Base-by-base conservation (phyloP, 2,113 vertebrate genomes). In the Sander vitreus region DNA sequence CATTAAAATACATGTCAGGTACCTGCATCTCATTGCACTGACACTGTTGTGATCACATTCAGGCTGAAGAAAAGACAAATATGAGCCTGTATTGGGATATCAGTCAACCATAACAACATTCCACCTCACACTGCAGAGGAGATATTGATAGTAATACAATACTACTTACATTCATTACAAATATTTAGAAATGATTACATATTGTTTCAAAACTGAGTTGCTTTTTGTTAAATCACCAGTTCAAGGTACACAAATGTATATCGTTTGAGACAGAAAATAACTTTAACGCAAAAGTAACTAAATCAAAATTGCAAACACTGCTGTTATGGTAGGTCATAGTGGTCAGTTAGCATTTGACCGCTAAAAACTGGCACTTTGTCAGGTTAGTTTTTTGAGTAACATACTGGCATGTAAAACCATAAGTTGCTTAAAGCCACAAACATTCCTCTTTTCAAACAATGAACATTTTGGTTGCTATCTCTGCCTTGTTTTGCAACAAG, bases 1-100 rank as follows among this genome's bases (percentile, higher is more conserved):
- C 39, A 39, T 39, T 39, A 11, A 43, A 15, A 53, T 69, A 79
- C 69, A 72, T 72, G 62, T 59, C 77, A 66, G 3, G 65, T 69
- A 74, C 73, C 73, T 51, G 69, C 50, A 47, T 67, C 7, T 63
- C 30, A 45, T 1, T 16, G n/a, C 16, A 2, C 6, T 12, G n/a
- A 63, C 10, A 63, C 10, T 73, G 73, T 48, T 76, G 21, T 57
- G 30, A 5, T 68, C 59, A 72, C 15, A 66, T 50, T 25, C n/a
- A 4, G 8, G 1, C 47, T 68, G 60, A 54, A 27, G 21, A 45
- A 50, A 13, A 12, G n/a, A 58, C 4, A 57, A 63, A 58, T 45
- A 30, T 39, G 16, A 59, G 36, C 10, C 62, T 73, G 15, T 68
- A 27, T 12, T 23, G 33, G 5, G n/a, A 45, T 51, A 10, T 27